These are phyloP conservation scores for Ptychochromis oligacanthus DNA, from an alignment of 2,113 vertebrate species.

Conservation along the genomic window DNA sequence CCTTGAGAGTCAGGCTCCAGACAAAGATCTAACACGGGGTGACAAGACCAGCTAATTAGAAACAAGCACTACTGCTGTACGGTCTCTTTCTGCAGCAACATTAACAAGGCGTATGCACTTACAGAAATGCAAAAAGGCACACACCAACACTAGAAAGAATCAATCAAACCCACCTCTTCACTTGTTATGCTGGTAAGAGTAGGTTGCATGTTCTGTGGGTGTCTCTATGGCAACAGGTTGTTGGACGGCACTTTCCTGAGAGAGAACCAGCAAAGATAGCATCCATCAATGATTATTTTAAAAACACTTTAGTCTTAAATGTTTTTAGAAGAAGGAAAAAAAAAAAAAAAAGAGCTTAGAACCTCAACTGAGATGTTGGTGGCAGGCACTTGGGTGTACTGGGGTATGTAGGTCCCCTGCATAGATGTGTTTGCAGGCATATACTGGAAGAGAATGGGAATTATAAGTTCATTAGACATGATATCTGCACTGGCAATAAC, in stretches of 20 bases:
- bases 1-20: constrained; percentile 32
- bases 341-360: constrained; percentile 28
- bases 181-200: constrained; percentile 92
- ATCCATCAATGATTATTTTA: not conserved
- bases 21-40: constrained; percentile 46
- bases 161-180: constrained; percentile 71
- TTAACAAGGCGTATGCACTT: not conserved
- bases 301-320: not conserved
- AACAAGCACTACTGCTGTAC: not conserved
- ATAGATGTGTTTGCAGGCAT: constrained; percentile 86
- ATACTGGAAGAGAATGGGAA: constrained; percentile 76
- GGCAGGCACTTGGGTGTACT: constrained; percentile 88
- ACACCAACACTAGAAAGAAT: not conserved
- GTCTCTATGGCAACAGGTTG: constrained; percentile 88
- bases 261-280: constrained; percentile 9
- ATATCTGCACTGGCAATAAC: not conserved
- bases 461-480: not conserved
- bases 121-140: not conserved
- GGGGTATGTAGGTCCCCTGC: constrained; percentile 91
- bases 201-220: constrained; percentile 86
- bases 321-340: not conserved
- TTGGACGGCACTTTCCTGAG: constrained; percentile 87
- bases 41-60: constrained; percentile 33
- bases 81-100: not conserved
- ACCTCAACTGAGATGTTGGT: constrained; percentile 88